Percentiles rank a stretch among this genome's conserved stretches.
These are phyloP conservation scores for Maconellicoccus hirsutus DNA, from an alignment of 1,140 invertebrate genomes.

Conservation along the genomic window DNA sequence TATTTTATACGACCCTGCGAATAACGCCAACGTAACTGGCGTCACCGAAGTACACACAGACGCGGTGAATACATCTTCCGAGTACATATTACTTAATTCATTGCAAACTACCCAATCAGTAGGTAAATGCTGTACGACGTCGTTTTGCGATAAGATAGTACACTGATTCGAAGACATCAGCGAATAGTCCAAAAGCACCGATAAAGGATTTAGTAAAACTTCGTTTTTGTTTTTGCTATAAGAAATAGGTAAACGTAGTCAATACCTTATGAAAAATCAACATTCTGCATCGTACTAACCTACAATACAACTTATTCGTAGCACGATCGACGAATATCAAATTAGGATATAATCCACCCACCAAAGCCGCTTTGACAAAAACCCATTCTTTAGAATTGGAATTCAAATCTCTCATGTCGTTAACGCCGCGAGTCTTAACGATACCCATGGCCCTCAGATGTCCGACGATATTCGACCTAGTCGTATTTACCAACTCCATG, in stretches of 20 bases:
- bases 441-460: conserved; percentile 77
- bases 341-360: conserved; percentile 78
- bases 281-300: background rate
- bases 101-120: conserved; percentile 79
- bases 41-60: conserved; percentile 64
- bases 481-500: conserved; percentile 75
- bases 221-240: conserved; percentile 52
- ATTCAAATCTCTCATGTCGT: conserved; percentile 66
- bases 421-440: conserved; percentile 43
- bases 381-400: conserved; percentile 80
- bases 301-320: conserved; percentile 1
- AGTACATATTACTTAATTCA: conserved; percentile 51
- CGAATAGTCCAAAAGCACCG: conserved; percentile 44
- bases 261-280: no score
- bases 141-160: conserved; percentile 33
- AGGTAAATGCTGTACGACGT: conserved; percentile 43
- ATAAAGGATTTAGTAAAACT: conserved; percentile 60
- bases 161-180: conserved; percentile 31
- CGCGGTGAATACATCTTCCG: conserved; percentile 50
- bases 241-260: no score
- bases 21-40: conserved; percentile 63
- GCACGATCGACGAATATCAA: conserved; percentile 34
- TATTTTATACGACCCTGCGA: conserved; percentile 57
- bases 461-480: conserved; percentile 64
- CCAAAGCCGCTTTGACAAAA: conserved; percentile 78